These are phyloP conservation scores for Gryllus bimaculatus DNA, from an alignment of 1,140 invertebrate genomes.

Conservation along the genomic window DNA sequence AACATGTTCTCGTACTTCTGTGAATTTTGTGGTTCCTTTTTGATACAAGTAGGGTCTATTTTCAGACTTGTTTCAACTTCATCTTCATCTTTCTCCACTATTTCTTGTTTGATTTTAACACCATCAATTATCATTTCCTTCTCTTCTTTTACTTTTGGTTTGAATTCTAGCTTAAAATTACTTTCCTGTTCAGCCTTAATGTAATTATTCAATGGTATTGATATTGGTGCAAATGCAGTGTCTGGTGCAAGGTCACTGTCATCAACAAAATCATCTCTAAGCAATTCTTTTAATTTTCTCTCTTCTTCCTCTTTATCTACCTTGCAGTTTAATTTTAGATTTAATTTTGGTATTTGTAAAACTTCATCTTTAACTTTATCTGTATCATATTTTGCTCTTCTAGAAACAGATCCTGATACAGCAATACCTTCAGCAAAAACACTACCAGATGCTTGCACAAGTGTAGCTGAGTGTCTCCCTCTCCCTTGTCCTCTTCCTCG, in stretches of 20 bases:
- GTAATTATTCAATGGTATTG: conserved; percentile 19
- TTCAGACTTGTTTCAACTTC: not conserved
- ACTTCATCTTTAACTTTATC: not conserved
- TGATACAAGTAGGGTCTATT: not conserved
- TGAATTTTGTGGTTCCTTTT: not conserved
- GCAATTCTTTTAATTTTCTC: conserved; percentile 25
- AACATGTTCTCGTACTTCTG: not conserved
- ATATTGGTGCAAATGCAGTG: conserved; percentile 23
- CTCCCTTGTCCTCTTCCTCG: not conserved
- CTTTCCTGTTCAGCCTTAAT: not conserved
- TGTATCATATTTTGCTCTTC: not conserved
- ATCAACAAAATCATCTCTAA: conserved; percentile 28
- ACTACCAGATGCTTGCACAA: not conserved
- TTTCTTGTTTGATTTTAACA: not conserved
- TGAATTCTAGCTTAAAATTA: not conserved
- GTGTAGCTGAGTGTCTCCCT: not conserved
- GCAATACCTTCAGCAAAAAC: not conserved
- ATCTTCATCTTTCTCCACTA: not conserved
- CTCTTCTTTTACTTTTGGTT: not conserved
- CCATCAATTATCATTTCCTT: not conserved
- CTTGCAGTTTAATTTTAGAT: conserved; percentile 15
- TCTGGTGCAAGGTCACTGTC: conserved; percentile 24
- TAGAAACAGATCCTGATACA: not conserved
- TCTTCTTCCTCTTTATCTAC: conserved; percentile 28
- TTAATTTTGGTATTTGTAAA: not conserved